A percentile compares a stretch with the other conserved stretches of the same genome.
Evolutionary conservation across 2,113 vertebrate genomes (phyloP).

Genomic region (Sciurus niger): DNA sequence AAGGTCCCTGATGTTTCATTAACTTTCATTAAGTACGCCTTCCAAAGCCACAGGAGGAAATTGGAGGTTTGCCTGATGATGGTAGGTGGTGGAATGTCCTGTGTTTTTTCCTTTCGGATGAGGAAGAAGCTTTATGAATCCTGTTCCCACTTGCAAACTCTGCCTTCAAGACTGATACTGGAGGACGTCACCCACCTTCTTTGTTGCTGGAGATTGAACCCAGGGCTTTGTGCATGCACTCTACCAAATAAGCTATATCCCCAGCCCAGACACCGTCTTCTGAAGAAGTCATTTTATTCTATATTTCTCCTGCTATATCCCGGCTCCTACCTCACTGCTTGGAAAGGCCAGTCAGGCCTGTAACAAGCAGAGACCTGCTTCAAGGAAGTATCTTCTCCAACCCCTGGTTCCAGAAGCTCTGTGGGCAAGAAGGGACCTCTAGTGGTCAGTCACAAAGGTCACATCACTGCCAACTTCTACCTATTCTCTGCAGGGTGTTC

Average conservation of each 20-base stretch:
- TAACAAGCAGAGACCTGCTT: background rate
- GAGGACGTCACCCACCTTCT: background rate
- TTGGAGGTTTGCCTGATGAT: background rate
- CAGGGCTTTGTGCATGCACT: too few relatives aligned
- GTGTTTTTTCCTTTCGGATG: background rate
- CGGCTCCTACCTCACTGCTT: background rate
- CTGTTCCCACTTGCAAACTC: background rate
- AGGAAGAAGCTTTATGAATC: constrained; percentile 27
- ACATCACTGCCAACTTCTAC: background rate
- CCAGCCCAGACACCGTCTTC: background rate
- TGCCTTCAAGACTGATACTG: background rate
- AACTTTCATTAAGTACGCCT: background rate
- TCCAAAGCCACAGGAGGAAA: constrained; percentile 41
- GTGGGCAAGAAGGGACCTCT: constrained; percentile 78
- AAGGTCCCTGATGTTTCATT: constrained; percentile 1
- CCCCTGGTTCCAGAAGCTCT: background rate
- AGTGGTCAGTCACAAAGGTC: constrained; percentile 69
- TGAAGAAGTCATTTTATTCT: background rate
- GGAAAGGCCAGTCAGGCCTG: background rate
- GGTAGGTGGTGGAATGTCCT: background rate
- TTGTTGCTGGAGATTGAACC: too few relatives aligned
- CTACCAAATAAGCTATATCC: too few relatives aligned
- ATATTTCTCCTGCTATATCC: background rate
- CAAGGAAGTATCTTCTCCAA: background rate
- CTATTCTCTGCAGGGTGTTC: background rate